Evolutionary conservation across 2,888 invertebrate species (phyloP).

Genomic region (Pachliopta kotzebuea): DNA sequence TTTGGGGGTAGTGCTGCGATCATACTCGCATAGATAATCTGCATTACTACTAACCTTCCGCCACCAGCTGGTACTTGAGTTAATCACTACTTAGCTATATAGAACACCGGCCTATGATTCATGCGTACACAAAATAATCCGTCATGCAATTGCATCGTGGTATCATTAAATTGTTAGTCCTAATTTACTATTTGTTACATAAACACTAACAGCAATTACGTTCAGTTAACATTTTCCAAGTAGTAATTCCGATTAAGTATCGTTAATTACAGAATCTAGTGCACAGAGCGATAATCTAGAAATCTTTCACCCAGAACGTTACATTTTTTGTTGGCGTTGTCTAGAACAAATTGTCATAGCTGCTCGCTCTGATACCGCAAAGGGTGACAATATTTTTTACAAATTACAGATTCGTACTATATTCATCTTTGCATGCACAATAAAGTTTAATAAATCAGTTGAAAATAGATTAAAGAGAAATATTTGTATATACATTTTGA

Average conservation of each 20-base stretch:
- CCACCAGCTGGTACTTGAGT: neutral
- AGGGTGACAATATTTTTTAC: slow-evolving; percentile 4
- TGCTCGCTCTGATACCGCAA: slow-evolving; percentile 19
- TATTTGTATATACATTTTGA: too few species aligned
- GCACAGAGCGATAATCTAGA: slow-evolving; percentile 9
- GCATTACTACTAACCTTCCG: too few species aligned
- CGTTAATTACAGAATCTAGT: slow-evolving; percentile 25
- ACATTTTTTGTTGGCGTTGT: slow-evolving; percentile 48
- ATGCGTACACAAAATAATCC: neutral
- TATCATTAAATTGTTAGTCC: neutral
- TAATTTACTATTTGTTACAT: neutral
- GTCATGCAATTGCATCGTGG: neutral
- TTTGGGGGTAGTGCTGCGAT: too few species aligned
- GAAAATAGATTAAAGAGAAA: too few species aligned
- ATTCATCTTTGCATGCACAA: neutral
- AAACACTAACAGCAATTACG: neutral
- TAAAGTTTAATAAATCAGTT: neutral
- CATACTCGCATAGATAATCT: too few species aligned
- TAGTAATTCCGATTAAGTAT: slow-evolving; percentile 5
- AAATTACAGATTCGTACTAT: neutral
- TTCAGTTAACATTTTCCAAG: slow-evolving; percentile 6
- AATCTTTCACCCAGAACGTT: slow-evolving; percentile 41
- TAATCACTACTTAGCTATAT: neutral
- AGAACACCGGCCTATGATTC: neutral
- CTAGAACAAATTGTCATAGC: slow-evolving; percentile 28